These are phyloP conservation scores for Phengaris arion DNA, from an alignment of 2,888 invertebrate genomes.

Conservation along the genomic window DNA sequence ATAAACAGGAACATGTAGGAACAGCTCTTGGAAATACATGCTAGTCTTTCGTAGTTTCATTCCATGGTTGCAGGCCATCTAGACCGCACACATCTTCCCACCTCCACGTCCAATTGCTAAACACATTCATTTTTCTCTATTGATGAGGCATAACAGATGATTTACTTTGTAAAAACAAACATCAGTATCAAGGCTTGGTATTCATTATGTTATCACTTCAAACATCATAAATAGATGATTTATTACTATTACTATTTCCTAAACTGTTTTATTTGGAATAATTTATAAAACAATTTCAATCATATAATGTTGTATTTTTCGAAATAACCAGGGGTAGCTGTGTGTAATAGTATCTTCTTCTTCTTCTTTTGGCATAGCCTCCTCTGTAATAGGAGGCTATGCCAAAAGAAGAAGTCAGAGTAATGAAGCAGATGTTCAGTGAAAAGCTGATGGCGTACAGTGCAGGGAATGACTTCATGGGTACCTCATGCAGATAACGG, in stretches of 20 bases:
- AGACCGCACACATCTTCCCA: conserved; percentile 89
- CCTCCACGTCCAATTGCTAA: conserved; percentile 76
- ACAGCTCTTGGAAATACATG: no score
- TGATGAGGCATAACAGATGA: conserved; percentile 5
- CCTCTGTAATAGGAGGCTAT: no score
- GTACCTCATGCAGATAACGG: no score
- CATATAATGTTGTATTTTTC: no score
- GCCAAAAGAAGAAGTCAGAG: no score
- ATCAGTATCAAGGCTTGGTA: background rate
- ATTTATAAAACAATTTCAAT: background rate
- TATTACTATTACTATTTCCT: background rate
- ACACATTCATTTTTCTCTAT: conserved; percentile 45
- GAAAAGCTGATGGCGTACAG: no score
- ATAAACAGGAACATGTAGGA: no score
- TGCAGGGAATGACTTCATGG: no score
- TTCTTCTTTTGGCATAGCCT: no score
- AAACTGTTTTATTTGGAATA: background rate
- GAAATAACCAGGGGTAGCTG: no score
- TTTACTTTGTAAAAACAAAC: conserved; percentile 21
- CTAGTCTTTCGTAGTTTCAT: conserved; percentile 82
- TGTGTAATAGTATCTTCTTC: no score
- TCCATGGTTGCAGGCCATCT: conserved; percentile 85
- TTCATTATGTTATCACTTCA: background rate
- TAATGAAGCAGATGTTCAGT: no score
- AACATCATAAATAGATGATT: background rate